These are phyloP conservation scores for Drosophila tropicalis DNA, from an alignment of 1,140 invertebrate species.

Conservation along the genomic window DNA sequence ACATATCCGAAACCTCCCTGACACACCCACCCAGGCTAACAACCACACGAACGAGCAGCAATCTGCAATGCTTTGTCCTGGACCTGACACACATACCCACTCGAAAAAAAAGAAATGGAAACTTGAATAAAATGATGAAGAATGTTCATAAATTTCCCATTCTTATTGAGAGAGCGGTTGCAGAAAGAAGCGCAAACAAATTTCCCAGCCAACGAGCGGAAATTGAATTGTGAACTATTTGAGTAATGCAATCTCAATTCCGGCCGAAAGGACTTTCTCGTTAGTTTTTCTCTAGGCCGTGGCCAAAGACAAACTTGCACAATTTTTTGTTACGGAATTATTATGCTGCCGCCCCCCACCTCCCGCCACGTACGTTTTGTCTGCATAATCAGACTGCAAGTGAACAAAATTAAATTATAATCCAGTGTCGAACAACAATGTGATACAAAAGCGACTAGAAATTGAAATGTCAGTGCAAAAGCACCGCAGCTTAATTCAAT, in stretches of 20 bases:
- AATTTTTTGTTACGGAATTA: constrained; percentile 15
- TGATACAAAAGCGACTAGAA: constrained; percentile 51
- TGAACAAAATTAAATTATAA: constrained; percentile 70
- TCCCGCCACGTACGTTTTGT: neutral
- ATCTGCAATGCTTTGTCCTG: constrained; percentile 26
- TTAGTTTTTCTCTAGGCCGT: constrained; percentile 47
- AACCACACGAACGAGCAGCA: neutral
- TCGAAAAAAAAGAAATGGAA: constrained; percentile 10
- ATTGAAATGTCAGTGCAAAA: constrained; percentile 60
- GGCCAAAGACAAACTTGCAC: constrained; percentile 56
- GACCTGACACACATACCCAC: neutral
- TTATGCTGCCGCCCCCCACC: neutral
- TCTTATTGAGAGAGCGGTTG: constrained; percentile 47
- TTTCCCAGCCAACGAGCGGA: constrained; percentile 65
- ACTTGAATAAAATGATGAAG: constrained; percentile 25
- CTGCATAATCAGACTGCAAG: constrained; percentile 47
- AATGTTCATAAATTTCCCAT: constrained; percentile 68
- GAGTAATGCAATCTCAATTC: constrained; percentile 65
- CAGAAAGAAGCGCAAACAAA: constrained; percentile 56
- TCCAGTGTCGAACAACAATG: constrained; percentile 38
- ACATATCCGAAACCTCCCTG: constrained; percentile 26
- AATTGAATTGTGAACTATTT: constrained; percentile 80
- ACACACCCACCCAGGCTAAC: neutral
- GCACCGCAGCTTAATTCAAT: constrained; percentile 62
- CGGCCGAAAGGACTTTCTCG: constrained; percentile 52